phyloP scores from a whole-genome alignment of 2,888 invertebrate genomes.

The Nesidiocoris tenuis region DNA sequence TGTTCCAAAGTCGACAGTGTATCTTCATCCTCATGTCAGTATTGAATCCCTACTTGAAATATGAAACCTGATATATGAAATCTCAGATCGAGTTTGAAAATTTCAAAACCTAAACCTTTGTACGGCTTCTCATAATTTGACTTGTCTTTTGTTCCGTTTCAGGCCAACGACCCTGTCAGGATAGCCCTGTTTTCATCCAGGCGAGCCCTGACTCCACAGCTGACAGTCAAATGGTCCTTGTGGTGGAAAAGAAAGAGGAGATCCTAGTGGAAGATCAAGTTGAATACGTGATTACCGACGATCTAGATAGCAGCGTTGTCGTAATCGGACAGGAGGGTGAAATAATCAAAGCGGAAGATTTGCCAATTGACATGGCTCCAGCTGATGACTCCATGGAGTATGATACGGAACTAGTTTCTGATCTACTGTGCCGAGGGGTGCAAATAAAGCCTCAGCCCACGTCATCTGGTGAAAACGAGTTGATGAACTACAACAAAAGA shows the following conservation, averaged over 20 bases:
- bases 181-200: not conserved
- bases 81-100: not conserved
- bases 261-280: not conserved
- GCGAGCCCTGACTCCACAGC: not conserved
- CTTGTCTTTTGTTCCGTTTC: too few relatives aligned
- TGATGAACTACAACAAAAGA: not conserved
- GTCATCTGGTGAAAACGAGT: not conserved
- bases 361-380: not conserved
- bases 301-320: not conserved
- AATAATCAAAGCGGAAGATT: not conserved
- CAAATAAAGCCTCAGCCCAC: not conserved
- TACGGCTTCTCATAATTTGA: too few relatives aligned
- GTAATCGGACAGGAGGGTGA: not conserved
- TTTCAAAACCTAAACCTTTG: too few relatives aligned
- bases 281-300: not conserved
- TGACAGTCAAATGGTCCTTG: not conserved
- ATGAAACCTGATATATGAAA: not conserved
- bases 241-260: conserved; percentile 12
- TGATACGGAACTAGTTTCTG: not conserved
- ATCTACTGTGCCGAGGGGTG: not conserved
- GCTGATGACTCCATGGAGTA: not conserved
- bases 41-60: not conserved
- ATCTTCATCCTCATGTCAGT: not conserved
- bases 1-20: not conserved
- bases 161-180: conserved; percentile 5